Conservation (phyloP, 2,113 vertebrate species). For the Polyodon spathula region DNA sequence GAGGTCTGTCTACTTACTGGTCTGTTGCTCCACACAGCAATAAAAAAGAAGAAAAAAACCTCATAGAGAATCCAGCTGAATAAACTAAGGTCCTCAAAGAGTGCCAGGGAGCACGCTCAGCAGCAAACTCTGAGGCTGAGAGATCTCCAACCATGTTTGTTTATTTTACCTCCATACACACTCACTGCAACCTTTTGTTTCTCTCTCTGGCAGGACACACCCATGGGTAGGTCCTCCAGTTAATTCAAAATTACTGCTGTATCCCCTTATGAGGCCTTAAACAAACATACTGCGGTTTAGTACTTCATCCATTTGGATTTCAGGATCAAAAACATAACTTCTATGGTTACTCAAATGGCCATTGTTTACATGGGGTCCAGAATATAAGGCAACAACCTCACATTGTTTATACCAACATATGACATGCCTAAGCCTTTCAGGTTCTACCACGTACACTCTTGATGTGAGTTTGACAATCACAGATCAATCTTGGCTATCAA, state of each 20-base stretch:
- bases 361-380: too few relatives aligned
- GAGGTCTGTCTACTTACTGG: conserved; percentile 4
- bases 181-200: conserved; percentile 76
- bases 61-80: conserved; percentile 67
- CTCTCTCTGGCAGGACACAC: conserved; percentile 21
- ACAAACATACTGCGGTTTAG: too few relatives aligned
- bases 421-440: neutral
- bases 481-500: neutral
- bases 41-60: neutral
- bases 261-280: too few relatives aligned
- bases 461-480: conserved; percentile 6
- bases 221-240: conserved; percentile 14
- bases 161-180: conserved; percentile 79
- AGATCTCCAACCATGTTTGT: conserved; percentile 67
- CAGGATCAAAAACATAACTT: too few relatives aligned
- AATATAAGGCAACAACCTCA: too few relatives aligned
- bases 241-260: too few relatives aligned
- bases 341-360: too few relatives aligned
- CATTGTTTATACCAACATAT: neutral
- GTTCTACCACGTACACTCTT: neutral
- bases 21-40: conserved; percentile 19
- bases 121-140: conserved; percentile 30
- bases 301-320: too few relatives aligned
- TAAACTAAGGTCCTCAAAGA: conserved; percentile 63
- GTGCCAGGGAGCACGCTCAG: conserved; percentile 47